Base-by-base conservation (phyloP, 2,888 invertebrate genomes). In the Lacanobia wlatinum region DNA sequence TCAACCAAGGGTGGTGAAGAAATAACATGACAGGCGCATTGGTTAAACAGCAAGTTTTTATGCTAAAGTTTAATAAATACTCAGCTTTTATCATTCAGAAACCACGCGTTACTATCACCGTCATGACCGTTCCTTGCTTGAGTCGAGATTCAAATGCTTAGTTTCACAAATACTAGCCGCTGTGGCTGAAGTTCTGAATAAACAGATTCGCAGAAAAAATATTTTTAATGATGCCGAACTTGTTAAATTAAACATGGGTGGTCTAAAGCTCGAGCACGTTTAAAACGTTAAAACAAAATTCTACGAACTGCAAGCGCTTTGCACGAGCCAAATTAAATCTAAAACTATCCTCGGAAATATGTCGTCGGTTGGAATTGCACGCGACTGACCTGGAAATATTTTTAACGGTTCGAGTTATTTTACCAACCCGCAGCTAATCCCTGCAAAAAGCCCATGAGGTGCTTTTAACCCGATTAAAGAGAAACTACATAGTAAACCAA, bases 281-380 rank as follows among this genome's bases (percentile, higher is more conserved):
- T 28, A 28, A 46, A 56, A 53, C 34, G 38, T 76, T n/a, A 38
- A 34, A 70, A 46, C 53, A 23, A 68, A 61, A 68, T 43, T 74
- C 34, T 40, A 28, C 12, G 28, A 53, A 70, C 53, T 63, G 63
- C 43, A 52, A 63, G 14, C 46, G 50, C 55, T 76, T 60, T 46
- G 34, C 60, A 21, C 23, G 64, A 60, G 48, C 55, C 23, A 60
- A 76, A 76, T 70, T 60, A 76, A 64, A 46, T 70, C 21, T 64
- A 61, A 50, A 76, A 71, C 76, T 43, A 60, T 60, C 53, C 60
- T 76, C 34, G 48, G 38, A 76, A 76, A 76, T 53, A 76, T 60
- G 62, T 40, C 59, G 40, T 43, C 21, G 59, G 28, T 18, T 68
- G 28, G 63, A 76, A 63, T 40, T 21, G 23, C 18, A 70, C 34